A percentile compares a stretch with the other conserved stretches of the same genome.
Conservation (phyloP, 2,888 invertebrate genomes). For the Ormia ochracea region DNA sequence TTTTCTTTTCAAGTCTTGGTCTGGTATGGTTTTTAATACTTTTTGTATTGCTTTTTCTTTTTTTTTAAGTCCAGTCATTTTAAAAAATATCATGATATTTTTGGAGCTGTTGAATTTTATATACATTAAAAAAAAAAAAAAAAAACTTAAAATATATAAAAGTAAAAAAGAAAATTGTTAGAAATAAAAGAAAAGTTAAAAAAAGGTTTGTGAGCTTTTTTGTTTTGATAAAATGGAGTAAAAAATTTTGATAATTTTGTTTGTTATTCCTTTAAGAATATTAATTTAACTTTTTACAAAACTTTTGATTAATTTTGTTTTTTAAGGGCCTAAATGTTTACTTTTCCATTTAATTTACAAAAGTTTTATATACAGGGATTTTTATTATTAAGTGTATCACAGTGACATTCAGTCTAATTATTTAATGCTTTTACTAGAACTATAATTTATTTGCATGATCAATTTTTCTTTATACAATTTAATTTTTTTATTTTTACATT, state of each 20-base stretch:
- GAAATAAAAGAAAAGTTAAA: slow-evolving; percentile 6
- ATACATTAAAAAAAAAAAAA: slow-evolving; percentile 36
- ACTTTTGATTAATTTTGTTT: slow-evolving; percentile 65
- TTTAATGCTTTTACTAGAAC: slow-evolving; percentile 74
- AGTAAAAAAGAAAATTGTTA: too few relatives aligned
- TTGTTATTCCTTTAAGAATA: slow-evolving; percentile 47
- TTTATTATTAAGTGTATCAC: slow-evolving; percentile 70
- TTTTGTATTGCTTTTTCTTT: not conserved
- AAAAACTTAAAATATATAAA: not conserved
- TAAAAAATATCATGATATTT: slow-evolving; percentile 29
- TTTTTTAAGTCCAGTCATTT: slow-evolving; percentile 7
- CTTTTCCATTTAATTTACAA: slow-evolving; percentile 67
- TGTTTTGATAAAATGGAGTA: slow-evolving; percentile 56
- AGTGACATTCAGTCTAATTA: slow-evolving; percentile 76
- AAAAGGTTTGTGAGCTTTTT: slow-evolving; percentile 9
- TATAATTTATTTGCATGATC: slow-evolving; percentile 68
- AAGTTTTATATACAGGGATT: slow-evolving; percentile 69
- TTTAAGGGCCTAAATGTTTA: slow-evolving; percentile 70
- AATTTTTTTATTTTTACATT: slow-evolving; percentile 55
- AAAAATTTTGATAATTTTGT: slow-evolving; percentile 60
- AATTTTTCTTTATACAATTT: slow-evolving; percentile 45
- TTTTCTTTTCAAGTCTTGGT: slow-evolving; percentile 21
- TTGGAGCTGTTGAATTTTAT: slow-evolving; percentile 55
- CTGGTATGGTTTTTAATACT: not conserved
- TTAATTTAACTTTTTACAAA: slow-evolving; percentile 62